Conservation (phyloP, 2,113 vertebrate genomes). For the Bostrychus sinensis region DNA sequence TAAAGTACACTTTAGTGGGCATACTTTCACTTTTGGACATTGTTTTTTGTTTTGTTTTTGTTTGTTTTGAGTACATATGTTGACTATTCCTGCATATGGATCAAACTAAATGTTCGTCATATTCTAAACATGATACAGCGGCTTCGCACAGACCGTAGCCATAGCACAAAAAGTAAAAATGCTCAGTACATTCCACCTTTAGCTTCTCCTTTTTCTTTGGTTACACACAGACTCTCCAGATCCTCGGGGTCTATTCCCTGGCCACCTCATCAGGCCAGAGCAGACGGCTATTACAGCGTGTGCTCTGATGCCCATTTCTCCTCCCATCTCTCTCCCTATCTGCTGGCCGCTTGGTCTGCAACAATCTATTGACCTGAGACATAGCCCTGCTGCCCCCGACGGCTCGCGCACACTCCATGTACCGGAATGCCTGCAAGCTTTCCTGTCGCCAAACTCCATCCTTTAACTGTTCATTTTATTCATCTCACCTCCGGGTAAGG, state of each 20-base stretch:
- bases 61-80: too few species aligned
- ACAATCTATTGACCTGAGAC: conserved; percentile 60
- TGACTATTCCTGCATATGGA: too few species aligned
- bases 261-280: conserved; percentile 65
- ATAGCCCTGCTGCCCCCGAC: conserved; percentile 17
- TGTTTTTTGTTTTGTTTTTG: not conserved
- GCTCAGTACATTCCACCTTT: not conserved
- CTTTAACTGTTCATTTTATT: conserved; percentile 23
- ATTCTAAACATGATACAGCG: too few species aligned
- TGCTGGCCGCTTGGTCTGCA: conserved; percentile 37
- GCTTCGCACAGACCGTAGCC: too few species aligned
- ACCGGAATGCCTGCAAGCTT: conserved; percentile 20
- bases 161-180: not conserved
- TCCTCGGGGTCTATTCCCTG: conserved; percentile 52
- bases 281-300: conserved; percentile 65
- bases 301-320: conserved; percentile 45
- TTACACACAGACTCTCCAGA: conserved; percentile 30
- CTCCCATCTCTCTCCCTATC: conserved; percentile 56
- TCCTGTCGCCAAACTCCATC: conserved; percentile 24
- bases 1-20: too few species aligned
- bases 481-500: conserved; percentile 13
- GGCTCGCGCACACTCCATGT: conserved; percentile 33
- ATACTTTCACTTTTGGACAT: too few species aligned
- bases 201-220: conserved; percentile 35
- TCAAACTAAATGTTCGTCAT: too few species aligned